Evolutionary conservation across 2,888 invertebrate species (phyloP), one percentile per base, ranked within the genome.

Genomic region (Xestia rhomboidea): DNA sequence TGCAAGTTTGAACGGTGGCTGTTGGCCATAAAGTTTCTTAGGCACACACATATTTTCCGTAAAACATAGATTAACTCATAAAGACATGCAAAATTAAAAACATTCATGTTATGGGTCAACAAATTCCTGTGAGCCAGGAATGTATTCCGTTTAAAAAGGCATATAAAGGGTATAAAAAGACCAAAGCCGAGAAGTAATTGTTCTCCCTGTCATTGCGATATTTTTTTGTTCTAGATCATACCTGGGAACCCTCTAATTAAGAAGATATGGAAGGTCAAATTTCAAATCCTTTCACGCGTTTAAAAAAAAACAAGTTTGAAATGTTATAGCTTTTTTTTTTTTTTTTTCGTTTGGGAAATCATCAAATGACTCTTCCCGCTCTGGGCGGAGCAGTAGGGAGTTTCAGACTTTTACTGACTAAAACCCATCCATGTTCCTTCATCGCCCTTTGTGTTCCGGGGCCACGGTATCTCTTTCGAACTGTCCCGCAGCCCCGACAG

Each of bases 181-280:
- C 30, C 18, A 3, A 60, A 60, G 4, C 21, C 18, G 18, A 30
- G 8, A 60, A 1, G 30, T 60, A 60, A 7, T 60, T 60, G 27
- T 30, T 21, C 60, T 21, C 1, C 60, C 21, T 10, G 30, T 62
- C 60, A 62, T 21, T 57, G 27, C 30, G 30, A 10, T 34, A 0
- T 21, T 34, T 34, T 62, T 62, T 62, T 62, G 60, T 62, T 62
- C 60, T 62, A 62, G 60, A 62, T 30, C 21, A 60, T 30, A 18
- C 30, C 30, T 34, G 60, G 21, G 21, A 62, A 62, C 30, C 4
- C 2, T 21, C 34, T 34, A 34, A 21, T 34, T 62, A 21, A 30
- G 60, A 10, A 34, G 30, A 62, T 21, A 21, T 62, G 30, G 21
- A 34, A 62, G 60, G 60, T 57, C 57, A 57, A 27, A 57, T 6